These are phyloP conservation scores for Platypus cylindrus DNA, from an alignment of 2,888 invertebrate genomes.

Conservation along the genomic window DNA sequence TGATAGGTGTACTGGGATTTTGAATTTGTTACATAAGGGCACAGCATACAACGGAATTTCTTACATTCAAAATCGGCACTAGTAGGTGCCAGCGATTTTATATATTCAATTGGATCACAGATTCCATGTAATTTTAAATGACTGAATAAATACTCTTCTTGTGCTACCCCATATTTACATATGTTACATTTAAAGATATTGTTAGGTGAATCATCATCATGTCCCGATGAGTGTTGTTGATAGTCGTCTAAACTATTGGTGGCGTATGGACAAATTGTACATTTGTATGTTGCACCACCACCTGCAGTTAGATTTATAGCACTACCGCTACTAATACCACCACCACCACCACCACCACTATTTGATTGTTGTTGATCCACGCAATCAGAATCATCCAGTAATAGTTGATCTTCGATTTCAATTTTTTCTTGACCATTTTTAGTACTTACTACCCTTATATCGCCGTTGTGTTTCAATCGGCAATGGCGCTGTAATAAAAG, in stretches of 20 bases:
- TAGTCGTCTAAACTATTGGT: slow-evolving; percentile 46
- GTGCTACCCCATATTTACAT: slow-evolving; percentile 67
- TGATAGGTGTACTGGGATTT: slow-evolving; percentile 79
- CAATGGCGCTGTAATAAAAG: slow-evolving; percentile 53
- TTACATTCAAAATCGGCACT: slow-evolving; percentile 37
- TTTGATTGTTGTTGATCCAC: slow-evolving; percentile 19
- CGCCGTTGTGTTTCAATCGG: slow-evolving; percentile 64
- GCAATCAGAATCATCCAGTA: slow-evolving; percentile 31
- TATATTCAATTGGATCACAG: slow-evolving; percentile 44
- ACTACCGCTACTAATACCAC: too few relatives aligned
- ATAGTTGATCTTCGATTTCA: slow-evolving; percentile 29
- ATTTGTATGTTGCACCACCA: slow-evolving; percentile 39
- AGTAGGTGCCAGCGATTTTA: slow-evolving; percentile 33
- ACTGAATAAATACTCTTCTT: slow-evolving; percentile 53
- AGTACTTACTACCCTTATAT: slow-evolving; percentile 52
- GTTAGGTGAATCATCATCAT: slow-evolving; percentile 48
- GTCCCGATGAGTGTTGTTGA: slow-evolving; percentile 54
- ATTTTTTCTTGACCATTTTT: slow-evolving; percentile 40
- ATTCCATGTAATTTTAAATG: slow-evolving; percentile 55
- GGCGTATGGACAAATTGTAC: slow-evolving; percentile 62
- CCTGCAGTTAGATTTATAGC: too few relatives aligned
- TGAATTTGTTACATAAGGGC: slow-evolving; percentile 76
- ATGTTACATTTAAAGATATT: slow-evolving; percentile 67
- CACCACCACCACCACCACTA: too few relatives aligned
- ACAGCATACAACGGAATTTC: slow-evolving; percentile 64